Base-by-base conservation (phyloP, 2,113 vertebrate genomes). In the Ranitomeya imitator region DNA sequence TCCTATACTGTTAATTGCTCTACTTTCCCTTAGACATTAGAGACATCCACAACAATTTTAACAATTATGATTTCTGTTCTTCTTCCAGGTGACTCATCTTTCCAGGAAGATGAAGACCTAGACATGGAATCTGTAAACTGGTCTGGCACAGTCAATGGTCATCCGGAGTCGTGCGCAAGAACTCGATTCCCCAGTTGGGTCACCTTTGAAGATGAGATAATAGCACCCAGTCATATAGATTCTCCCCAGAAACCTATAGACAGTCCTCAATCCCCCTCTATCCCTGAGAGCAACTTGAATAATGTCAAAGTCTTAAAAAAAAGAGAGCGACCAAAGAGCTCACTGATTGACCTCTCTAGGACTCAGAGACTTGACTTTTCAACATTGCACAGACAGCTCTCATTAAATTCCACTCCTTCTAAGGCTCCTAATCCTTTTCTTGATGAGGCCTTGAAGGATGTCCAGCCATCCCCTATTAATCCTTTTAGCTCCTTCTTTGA, bases 391-490 rank as follows among this genome's bases (percentile, higher is more conserved):
- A 94, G 89, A 51, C 91, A 94, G 0, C 91, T 94, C 85, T 92
- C 94, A 9, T 74, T 94, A 89, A 89, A 73, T 0, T 94, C 94
- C 86, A 92, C 92, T 19, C 90, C 93, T 21, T 94, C 95, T 15
- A 92, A 93, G 0, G 94, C 95, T 89, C 97, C 96, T 90, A 98
- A 98, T 86, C 97, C 97, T 21, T 97, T 98, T 88, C 91, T 97
- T 77, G 94, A 96, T 88, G 95, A 96, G 88, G 94, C 95, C 11
- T 93, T 97, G 3, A 93, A 89, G 80, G 93, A 97, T 89, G 91
- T 98, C 4, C 95, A 96, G 0, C 97, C 96, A 19, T 98, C 97
- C 7, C 93, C 96, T 67, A 97, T 98, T 90, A 98, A 98, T 90
- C 97, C 97, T 8, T 98, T 98, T 90, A 96, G 93, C 14, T 94